Percentiles rank a stretch among this genome's conserved stretches.
phyloP scores from a whole-genome alignment of 2,888 invertebrate genomes.

The Neria commutata region DNA sequence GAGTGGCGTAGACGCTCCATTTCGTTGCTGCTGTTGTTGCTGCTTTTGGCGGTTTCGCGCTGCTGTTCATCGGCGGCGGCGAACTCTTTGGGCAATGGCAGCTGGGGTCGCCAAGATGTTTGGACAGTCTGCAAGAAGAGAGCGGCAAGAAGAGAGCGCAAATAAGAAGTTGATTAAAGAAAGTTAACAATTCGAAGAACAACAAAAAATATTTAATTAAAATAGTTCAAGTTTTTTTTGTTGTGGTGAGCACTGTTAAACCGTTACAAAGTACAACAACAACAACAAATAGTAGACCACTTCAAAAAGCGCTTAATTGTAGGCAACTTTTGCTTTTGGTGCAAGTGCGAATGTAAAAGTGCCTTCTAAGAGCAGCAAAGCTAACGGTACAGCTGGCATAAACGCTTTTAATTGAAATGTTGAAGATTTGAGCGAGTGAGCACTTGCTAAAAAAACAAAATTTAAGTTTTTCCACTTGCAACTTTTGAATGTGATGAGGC shows the following conservation, averaged over 20 bases:
- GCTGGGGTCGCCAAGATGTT: conserved; percentile 61
- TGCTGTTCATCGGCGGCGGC: conserved; percentile 47
- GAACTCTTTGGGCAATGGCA: conserved; percentile 60
- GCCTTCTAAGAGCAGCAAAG: too few species aligned
- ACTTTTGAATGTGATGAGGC: not conserved
- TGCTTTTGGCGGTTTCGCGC: conserved; percentile 32
- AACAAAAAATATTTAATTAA: not conserved
- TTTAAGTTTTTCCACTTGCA: not conserved
- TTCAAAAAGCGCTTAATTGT: too few species aligned
- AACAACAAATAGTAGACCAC: too few species aligned
- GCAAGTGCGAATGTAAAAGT: too few species aligned
- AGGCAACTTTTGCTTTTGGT: too few species aligned
- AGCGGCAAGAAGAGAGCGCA: not conserved
- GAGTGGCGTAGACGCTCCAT: conserved; percentile 40
- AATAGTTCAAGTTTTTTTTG: too few species aligned
- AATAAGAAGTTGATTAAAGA: conserved; percentile 5
- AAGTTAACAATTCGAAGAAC: not conserved
- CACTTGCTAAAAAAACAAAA: not conserved
- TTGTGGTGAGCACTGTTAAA: not conserved
- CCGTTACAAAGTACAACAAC: too few species aligned
- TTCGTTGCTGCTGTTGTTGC: conserved; percentile 42
- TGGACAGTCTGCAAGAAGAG: conserved; percentile 57
- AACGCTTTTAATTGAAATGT: too few species aligned
- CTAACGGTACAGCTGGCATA: too few species aligned
- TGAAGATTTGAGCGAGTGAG: too few species aligned